Evolutionary conservation across 2,113 vertebrate genomes (phyloP).

Genomic region (Henicopernis longicauda): DNA sequence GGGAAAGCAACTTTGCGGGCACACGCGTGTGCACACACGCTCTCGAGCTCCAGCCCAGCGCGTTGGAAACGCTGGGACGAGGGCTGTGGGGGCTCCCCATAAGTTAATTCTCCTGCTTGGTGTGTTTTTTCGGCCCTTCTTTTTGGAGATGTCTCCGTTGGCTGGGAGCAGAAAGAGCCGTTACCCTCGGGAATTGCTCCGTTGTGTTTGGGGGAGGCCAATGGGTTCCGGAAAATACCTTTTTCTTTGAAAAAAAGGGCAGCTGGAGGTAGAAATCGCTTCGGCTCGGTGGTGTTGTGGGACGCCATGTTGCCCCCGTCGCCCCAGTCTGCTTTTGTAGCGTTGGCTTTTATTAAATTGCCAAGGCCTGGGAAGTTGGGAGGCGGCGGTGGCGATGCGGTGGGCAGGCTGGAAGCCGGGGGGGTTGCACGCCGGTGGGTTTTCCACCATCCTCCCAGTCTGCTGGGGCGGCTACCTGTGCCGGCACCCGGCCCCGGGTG

Average conservation of each 20-base stretch:
- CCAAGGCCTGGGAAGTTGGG: neutral
- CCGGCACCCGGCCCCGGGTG: rapidly evolving
- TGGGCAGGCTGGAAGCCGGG: neutral
- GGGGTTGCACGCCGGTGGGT: neutral
- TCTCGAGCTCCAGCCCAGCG: neutral
- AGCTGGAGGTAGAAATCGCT: neutral
- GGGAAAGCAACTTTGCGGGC: neutral
- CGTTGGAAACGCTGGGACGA: neutral
- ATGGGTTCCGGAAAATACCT: neutral
- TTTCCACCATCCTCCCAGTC: neutral
- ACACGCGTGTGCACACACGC: neutral
- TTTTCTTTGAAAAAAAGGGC: neutral
- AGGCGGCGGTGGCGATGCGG: neutral
- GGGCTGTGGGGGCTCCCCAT: neutral
- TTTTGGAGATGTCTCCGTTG: neutral
- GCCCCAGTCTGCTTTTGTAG: rapidly evolving
- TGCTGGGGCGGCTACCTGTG: neutral
- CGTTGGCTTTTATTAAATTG: neutral
- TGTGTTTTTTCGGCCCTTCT: neutral
- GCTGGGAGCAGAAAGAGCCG: neutral
- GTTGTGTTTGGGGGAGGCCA: neutral
- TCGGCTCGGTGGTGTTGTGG: neutral
- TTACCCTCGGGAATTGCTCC: rapidly evolving
- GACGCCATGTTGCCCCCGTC: neutral
- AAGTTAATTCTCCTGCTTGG: neutral